Evolutionary conservation across 2,797 vertebrate species (phyloP).

Genomic region (Numenius phaeopus): DNA sequence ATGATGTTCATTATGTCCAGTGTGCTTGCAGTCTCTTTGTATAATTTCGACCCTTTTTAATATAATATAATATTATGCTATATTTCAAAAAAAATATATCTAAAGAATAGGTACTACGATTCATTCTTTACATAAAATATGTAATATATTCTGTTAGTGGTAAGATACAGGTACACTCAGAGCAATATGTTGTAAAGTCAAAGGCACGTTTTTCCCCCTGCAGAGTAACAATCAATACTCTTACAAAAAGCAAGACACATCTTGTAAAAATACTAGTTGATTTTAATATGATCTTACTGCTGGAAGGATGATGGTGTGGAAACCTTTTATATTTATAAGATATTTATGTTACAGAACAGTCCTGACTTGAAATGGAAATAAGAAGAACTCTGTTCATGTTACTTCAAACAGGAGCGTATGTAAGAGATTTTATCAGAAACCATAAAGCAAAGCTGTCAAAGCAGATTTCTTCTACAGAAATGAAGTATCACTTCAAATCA

Average conservation of each 20-base stretch:
- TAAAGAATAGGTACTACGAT: not conserved
- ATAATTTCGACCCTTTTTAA: not conserved
- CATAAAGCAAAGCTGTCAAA: not conserved
- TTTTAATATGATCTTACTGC: slow-evolving; percentile 1
- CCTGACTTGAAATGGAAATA: not conserved
- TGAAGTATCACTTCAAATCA: not conserved
- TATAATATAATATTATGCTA: not conserved
- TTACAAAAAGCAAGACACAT: not conserved
- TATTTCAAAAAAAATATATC: not conserved
- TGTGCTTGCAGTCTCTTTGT: not conserved
- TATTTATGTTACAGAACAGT: slow-evolving; percentile 3
- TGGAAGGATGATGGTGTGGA: not conserved
- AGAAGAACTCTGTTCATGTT: not conserved
- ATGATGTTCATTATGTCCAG: not conserved
- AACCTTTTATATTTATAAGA: slow-evolving; percentile 3
- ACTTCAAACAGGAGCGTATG: not conserved
- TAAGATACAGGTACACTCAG: not conserved
- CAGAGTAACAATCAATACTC: not conserved
- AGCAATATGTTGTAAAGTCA: not conserved
- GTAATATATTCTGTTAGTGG: not conserved
- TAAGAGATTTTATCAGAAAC: not conserved
- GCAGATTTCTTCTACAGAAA: not conserved
- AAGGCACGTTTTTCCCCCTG: not conserved
- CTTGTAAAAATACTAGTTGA: not conserved
- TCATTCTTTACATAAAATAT: not conserved